phyloP scores from a whole-genome alignment of 2,888 invertebrate genomes.

The Lasioglossum pauxillum region DNA sequence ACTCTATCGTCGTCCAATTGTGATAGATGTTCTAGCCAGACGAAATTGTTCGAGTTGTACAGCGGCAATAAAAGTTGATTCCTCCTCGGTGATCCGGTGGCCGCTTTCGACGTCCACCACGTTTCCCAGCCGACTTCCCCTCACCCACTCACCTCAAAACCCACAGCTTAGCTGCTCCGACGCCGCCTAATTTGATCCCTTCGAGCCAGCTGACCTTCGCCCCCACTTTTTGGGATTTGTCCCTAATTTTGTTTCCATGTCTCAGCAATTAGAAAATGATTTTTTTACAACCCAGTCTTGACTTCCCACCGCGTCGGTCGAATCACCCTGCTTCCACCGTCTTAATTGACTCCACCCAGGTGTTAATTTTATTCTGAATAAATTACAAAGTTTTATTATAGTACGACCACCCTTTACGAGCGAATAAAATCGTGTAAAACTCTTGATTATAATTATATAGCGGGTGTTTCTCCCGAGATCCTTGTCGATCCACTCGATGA shows the following conservation, averaged over 20 bases:
- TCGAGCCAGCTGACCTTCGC: not conserved
- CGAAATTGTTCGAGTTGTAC: slow-evolving; percentile 56
- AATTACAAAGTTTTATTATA: not conserved
- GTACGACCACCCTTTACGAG: not conserved
- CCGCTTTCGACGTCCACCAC: not conserved
- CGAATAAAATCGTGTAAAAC: not conserved
- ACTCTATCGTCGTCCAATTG: slow-evolving; percentile 77
- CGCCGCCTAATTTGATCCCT: not conserved
- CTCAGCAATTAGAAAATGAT: not conserved
- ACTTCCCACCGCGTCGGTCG: too few species aligned
- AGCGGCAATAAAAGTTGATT: slow-evolving; percentile 21
- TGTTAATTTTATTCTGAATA: not conserved
- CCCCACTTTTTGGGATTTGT: not conserved
- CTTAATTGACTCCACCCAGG: not conserved
- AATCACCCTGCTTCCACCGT: not conserved
- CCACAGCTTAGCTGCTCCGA: not conserved
- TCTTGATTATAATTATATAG: not conserved
- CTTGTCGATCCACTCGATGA: not conserved
- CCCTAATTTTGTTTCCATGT: not conserved
- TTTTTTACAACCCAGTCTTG: too few species aligned
- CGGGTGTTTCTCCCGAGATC: not conserved
- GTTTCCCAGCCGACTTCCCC: not conserved
- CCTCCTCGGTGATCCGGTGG: not conserved
- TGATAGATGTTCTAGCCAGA: slow-evolving; percentile 67
- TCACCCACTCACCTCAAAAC: not conserved